phyloP scores from a whole-genome alignment of 2,797 vertebrate species.

The Aldrovandia affinis region DNA sequence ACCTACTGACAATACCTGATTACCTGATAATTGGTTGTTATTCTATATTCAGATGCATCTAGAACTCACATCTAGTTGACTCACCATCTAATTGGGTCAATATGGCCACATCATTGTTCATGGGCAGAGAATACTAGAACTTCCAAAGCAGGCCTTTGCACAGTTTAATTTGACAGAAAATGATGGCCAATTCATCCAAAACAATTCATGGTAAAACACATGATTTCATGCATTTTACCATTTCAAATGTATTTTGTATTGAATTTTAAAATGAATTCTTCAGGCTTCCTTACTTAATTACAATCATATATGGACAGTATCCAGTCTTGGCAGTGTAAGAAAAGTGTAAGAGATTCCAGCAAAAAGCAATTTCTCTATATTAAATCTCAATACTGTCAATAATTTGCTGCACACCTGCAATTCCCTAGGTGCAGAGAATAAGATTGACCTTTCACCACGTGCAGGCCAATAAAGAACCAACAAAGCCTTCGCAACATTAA shows the following conservation, averaged over 20 bases:
- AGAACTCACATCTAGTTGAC: background rate
- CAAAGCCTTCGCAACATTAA: slow-evolving; percentile 2
- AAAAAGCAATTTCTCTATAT: background rate
- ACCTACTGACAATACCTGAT: slow-evolving; percentile 17
- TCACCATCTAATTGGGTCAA: background rate
- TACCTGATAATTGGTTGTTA: slow-evolving; percentile 43
- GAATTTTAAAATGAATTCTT: background rate
- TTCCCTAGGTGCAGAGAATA: slow-evolving; percentile 25
- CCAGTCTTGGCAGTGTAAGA: background rate
- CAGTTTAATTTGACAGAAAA: background rate
- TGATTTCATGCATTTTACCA: background rate
- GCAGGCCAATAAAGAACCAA: background rate
- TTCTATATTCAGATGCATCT: slow-evolving; percentile 16
- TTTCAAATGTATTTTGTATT: background rate
- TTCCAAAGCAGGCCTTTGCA: background rate
- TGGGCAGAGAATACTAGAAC: background rate
- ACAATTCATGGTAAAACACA: background rate
- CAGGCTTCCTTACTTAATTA: background rate
- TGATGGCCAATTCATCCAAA: background rate
- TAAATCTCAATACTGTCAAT: background rate
- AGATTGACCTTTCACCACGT: background rate
- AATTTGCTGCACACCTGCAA: slow-evolving; percentile 15
- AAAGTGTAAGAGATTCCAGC: background rate
- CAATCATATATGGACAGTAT: background rate
- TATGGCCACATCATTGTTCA: background rate